Percentiles rank a stretch among this genome's conserved stretches.
Conservation (phyloP, 1,140 invertebrate genomes). For the Maniola jurtina region DNA sequence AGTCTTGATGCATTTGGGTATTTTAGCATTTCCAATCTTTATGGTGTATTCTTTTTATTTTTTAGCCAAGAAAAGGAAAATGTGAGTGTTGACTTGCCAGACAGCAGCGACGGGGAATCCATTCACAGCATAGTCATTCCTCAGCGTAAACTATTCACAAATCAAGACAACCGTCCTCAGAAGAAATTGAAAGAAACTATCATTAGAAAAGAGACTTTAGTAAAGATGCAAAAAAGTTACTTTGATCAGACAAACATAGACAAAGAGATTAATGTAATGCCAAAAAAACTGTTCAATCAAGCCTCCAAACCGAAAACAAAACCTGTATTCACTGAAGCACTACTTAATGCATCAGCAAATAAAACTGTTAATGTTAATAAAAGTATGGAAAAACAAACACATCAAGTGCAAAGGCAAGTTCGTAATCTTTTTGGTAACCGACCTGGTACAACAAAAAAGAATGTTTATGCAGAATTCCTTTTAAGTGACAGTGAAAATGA, state of each 20-base stretch:
- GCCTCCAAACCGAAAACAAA: slow-evolving; percentile 40
- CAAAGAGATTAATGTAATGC: slow-evolving; percentile 46
- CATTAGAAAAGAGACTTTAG: slow-evolving; percentile 44
- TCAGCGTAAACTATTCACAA: slow-evolving; percentile 56
- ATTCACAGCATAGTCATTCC: slow-evolving; percentile 65
- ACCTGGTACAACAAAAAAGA: slow-evolving; percentile 54
- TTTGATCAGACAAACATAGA: slow-evolving; percentile 31
- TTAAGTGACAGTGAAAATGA: slow-evolving; percentile 67
- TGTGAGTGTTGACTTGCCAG: slow-evolving; percentile 53
- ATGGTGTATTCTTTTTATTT: slow-evolving; percentile 36
- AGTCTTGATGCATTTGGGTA: too few species aligned
- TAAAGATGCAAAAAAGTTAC: slow-evolving; percentile 44
- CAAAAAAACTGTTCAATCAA: slow-evolving; percentile 52
- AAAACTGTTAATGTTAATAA: slow-evolving; percentile 58
- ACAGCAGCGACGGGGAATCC: slow-evolving; percentile 68
- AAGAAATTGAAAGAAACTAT: slow-evolving; percentile 51
- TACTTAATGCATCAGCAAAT: slow-evolving; percentile 54
- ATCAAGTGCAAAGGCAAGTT: slow-evolving; percentile 42
- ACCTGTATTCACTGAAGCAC: slow-evolving; percentile 51
- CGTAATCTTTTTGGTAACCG: slow-evolving; percentile 57
- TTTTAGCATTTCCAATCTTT: not conserved
- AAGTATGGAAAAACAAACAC: slow-evolving; percentile 42
- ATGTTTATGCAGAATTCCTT: slow-evolving; percentile 64
- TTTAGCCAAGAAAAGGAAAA: slow-evolving; percentile 62
- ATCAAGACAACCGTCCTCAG: slow-evolving; percentile 48